Evolutionary conservation across 1,140 invertebrate genomes (phyloP), one percentile per base, ranked within the genome.

Genomic region (Drosophila kohkoa): DNA sequence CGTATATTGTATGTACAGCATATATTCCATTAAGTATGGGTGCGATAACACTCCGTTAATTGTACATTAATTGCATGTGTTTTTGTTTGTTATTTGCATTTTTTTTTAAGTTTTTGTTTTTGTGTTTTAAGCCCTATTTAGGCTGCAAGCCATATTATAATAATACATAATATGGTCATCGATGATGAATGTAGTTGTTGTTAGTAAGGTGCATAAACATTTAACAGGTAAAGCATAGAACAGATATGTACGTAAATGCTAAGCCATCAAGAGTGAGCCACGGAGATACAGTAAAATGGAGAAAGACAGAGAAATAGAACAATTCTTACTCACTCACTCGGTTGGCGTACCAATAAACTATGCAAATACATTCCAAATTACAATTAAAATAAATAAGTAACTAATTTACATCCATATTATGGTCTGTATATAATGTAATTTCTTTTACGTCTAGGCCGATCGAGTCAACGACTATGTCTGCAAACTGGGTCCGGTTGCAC

Each of bases 301-400:
- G 20, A 16, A 1, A 25, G 20, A 25, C 3, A 25, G 20, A 25
- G 20, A 25, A 25, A 25, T 25, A 3, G 20, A 25, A 25, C 20
- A 77, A 72, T 20, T 20, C 63, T 62, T 52, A 20, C 66, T 71
- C 35, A 32, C 66, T 52, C 66, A 65, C 35, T 25, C 20, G 20
- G 20, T 76, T 52, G 58, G 55, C 41, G 46, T 58, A 67, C 65
- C 60, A 66, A 69, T 63, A 82, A 82, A 75, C 58, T 67, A 82
- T 43, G 68, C 75, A 69, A 64, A 75, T 75, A 71, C 52, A 75
- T 52, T 52, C 32, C 25, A 30, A 71, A 72, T 71, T 75, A 75
- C 77, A 80, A 32, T 55, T 80, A 80, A 80, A 83, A 83, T 83
- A 83, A 83, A 83, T 83, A 83, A 48, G 45, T 85, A 80, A 76